These are phyloP conservation scores for Drosophila lacicola DNA, from an alignment of 2,888 invertebrate genomes.

Conservation along the genomic window DNA sequence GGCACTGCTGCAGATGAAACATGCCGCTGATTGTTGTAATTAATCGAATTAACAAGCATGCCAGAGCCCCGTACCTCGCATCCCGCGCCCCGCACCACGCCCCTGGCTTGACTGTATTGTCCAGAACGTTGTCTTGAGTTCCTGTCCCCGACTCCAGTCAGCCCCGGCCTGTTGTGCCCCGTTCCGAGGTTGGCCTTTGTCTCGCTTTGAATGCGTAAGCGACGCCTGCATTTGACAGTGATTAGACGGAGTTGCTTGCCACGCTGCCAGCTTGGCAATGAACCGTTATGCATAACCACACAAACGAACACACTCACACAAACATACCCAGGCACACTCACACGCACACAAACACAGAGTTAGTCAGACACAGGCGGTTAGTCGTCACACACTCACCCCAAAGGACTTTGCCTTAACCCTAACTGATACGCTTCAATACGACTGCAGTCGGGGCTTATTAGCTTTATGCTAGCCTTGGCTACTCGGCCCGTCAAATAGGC, in stretches of 20 bases:
- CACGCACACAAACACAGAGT: neutral
- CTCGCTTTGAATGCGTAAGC: constrained; percentile 75
- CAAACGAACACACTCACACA: constrained; percentile 13
- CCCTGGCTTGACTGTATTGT: constrained; percentile 37
- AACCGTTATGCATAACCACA: constrained; percentile 70
- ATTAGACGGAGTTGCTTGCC: constrained; percentile 77
- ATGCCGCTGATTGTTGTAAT: constrained; percentile 84
- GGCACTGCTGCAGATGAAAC: constrained; percentile 67
- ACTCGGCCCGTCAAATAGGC: neutral
- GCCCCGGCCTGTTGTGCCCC: neutral
- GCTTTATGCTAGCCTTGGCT: constrained; percentile 23
- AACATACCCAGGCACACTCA: neutral
- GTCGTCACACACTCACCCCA: constrained; percentile 48
- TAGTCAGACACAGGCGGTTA: constrained; percentile 44
- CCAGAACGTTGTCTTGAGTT: constrained; percentile 51
- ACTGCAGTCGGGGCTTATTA: constrained; percentile 25
- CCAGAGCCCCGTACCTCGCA: constrained; percentile 20
- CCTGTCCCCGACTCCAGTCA: constrained; percentile 5
- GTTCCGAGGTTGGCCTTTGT: constrained; percentile 56
- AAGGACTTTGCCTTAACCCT: constrained; percentile 46
- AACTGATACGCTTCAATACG: constrained; percentile 30
- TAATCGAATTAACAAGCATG: constrained; percentile 84
- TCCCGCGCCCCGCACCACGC: neutral
- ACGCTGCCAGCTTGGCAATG: constrained; percentile 61
- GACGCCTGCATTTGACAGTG: constrained; percentile 84